Percentiles rank a stretch among this genome's conserved stretches.
Evolutionary conservation across 2,888 invertebrate species (phyloP).

Genomic region (Drosophila neonasuta): DNA sequence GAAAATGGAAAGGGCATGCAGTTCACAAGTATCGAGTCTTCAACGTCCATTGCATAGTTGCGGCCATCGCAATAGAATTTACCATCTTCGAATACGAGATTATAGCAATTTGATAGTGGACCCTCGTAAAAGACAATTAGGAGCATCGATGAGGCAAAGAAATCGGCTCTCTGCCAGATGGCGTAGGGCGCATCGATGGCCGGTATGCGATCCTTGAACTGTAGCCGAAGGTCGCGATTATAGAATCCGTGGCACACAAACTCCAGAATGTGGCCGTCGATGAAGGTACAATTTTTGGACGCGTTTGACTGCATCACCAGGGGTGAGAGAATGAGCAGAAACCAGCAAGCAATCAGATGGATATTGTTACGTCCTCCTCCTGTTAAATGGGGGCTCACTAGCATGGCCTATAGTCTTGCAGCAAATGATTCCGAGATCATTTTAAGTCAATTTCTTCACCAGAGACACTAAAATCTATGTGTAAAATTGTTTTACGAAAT

Average conservation of each 20-base stretch:
- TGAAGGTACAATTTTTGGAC: constrained; percentile 48
- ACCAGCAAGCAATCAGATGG: constrained; percentile 51
- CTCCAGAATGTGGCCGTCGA: constrained; percentile 60
- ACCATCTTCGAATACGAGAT: constrained; percentile 36
- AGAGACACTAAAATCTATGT: constrained; percentile 46
- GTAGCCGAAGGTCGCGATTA: constrained; percentile 36
- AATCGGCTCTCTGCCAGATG: constrained; percentile 59
- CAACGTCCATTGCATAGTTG: constrained; percentile 36
- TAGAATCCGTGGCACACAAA: constrained; percentile 55
- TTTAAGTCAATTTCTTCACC: constrained; percentile 57
- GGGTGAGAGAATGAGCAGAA: constrained; percentile 42
- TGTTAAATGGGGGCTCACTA: constrained; percentile 57
- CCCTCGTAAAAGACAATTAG: constrained; percentile 60
- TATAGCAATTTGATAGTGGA: constrained; percentile 51
- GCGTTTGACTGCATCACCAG: constrained; percentile 7
- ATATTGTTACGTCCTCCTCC: constrained; percentile 54
- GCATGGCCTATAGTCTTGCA: constrained; percentile 65
- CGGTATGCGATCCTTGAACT: constrained; percentile 56
- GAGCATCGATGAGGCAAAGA: constrained; percentile 38
- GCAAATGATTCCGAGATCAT: constrained; percentile 57
- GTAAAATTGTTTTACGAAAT: constrained; percentile 27
- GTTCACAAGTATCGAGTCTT: constrained; percentile 17
- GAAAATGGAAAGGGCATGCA: constrained; percentile 52
- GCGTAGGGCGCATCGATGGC: constrained; percentile 49
- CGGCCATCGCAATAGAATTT: constrained; percentile 55